phyloP scores from a whole-genome alignment of 2,888 invertebrate species.

The Ophonus ardosiacus region DNA sequence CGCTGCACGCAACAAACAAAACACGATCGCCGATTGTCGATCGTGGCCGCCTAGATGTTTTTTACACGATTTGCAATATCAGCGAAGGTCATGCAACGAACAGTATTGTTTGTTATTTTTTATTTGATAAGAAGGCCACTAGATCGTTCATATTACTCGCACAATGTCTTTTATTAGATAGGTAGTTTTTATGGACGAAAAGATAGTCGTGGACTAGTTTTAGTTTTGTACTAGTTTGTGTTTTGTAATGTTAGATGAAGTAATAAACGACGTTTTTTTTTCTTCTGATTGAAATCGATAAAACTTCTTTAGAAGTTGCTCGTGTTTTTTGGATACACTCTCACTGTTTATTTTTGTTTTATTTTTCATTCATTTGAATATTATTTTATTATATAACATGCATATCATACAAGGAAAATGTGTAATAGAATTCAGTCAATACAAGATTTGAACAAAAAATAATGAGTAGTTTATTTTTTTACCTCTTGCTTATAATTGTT shows the following conservation, averaged over 20 bases:
- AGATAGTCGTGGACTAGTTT: conserved; percentile 29
- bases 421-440: neutral
- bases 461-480: too few species aligned
- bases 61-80: conserved; percentile 59
- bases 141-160: conserved; percentile 51
- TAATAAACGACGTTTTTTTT: neutral
- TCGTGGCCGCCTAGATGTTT: conserved; percentile 45
- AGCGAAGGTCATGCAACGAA: conserved; percentile 42
- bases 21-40: conserved; percentile 37
- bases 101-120: conserved; percentile 55
- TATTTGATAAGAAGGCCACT: conserved; percentile 57
- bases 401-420: neutral
- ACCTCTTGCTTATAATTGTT: too few species aligned
- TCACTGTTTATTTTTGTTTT: neutral
- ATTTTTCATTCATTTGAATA: neutral
- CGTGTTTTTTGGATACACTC: conserved; percentile 9
- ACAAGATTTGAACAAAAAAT: too few species aligned
- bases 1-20: conserved; percentile 52
- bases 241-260: conserved; percentile 21
- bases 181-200: conserved; percentile 15
- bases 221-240: conserved; percentile 12
- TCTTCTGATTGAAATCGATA: neutral
- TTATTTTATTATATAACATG: neutral
- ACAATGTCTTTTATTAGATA: conserved; percentile 46
- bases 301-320: neutral